phyloP scores from a whole-genome alignment of 2,888 invertebrate species.

The Monopis laevigella region DNA sequence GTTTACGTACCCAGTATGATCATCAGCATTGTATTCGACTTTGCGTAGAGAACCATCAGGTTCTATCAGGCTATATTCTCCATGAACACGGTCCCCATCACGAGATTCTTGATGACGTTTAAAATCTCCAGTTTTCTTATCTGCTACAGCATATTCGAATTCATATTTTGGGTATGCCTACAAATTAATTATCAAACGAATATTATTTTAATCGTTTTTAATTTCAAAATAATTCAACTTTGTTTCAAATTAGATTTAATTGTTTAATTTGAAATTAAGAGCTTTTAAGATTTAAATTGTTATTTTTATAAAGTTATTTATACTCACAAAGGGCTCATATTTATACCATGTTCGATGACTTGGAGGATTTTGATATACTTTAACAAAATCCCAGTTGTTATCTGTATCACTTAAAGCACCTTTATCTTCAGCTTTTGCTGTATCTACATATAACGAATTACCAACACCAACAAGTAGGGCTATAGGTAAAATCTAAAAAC shows the following conservation, averaged over 20 bases:
- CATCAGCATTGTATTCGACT: conserved; percentile 67
- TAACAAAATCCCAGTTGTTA: conserved; percentile 41
- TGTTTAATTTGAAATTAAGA: no score
- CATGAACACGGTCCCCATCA: conserved; percentile 65
- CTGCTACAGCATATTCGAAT: conserved; percentile 67
- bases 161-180: conserved; percentile 67
- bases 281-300: no score
- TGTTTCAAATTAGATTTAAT: no score
- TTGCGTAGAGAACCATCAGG: conserved; percentile 65
- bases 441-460: conserved; percentile 4
- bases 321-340: conserved; percentile 16
- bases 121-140: conserved; percentile 65
- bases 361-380: conserved; percentile 40
- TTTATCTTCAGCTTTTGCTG: not conserved
- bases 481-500: not conserved
- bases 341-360: conserved; percentile 24
- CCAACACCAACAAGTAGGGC: not conserved
- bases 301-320: not conserved
- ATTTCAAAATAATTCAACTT: no score
- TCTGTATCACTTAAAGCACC: not conserved
- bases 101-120: conserved; percentile 63
- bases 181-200: no score
- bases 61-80: conserved; percentile 65
- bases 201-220: no score
- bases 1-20: conserved; percentile 57